Percentiles rank a stretch among this genome's conserved stretches.
These are phyloP conservation scores for Pelecanus crispus DNA, from an alignment of 2,113 vertebrate species.

Conservation along the genomic window DNA sequence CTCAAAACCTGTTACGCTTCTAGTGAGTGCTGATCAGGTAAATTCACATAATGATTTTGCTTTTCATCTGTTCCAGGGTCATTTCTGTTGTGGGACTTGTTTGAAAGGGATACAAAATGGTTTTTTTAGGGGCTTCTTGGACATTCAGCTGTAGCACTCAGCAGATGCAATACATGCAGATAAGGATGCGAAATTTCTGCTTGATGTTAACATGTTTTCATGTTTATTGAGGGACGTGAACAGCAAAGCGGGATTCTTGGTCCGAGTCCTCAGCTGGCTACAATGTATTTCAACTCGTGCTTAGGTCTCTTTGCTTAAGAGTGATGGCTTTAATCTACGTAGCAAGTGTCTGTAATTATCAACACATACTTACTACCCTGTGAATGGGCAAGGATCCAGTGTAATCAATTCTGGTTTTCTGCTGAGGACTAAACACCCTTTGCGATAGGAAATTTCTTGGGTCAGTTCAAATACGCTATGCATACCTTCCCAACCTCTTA, in stretches of 20 bases:
- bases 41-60: not conserved
- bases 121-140: not conserved
- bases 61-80: not conserved
- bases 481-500: not conserved
- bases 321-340: not conserved
- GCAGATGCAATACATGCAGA: not conserved
- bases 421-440: not conserved
- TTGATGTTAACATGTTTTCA: accelerated
- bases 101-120: not conserved
- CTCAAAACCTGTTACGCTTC: not conserved
- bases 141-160: accelerated
- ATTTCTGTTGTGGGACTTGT: not conserved
- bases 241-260: not conserved
- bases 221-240: not conserved
- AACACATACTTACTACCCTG: not conserved
- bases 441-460: not conserved
- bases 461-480: accelerated
- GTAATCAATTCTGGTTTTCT: not conserved
- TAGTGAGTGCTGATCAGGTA: not conserved
- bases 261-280: not conserved
- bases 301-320: not conserved
- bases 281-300: accelerated
- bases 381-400: not conserved
- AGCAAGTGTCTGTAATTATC: not conserved
- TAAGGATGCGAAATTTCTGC: not conserved